These are phyloP conservation scores for Cephus cinctus DNA, from an alignment of 1,140 invertebrate species.

Conservation along the genomic window DNA sequence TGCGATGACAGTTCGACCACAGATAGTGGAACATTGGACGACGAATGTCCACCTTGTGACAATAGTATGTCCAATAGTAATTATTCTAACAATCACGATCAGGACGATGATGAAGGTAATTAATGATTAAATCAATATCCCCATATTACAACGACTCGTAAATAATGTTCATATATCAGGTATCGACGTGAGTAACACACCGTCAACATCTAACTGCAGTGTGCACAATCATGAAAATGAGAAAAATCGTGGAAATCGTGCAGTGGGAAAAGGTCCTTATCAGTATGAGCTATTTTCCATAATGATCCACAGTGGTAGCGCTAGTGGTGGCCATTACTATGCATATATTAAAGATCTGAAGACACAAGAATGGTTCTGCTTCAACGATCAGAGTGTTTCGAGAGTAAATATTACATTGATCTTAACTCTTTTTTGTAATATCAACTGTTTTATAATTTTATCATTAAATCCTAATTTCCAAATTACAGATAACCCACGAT, in stretches of 20 bases:
- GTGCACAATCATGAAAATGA: conserved; percentile 52
- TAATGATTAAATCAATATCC: background rate
- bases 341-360: conserved; percentile 90
- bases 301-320: conserved; percentile 92
- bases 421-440: conserved; percentile 3
- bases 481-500: conserved; percentile 70
- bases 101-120: conserved; percentile 54
- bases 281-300: conserved; percentile 89
- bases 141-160: conserved; percentile 5
- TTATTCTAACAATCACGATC: conserved; percentile 41
- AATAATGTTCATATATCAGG: conserved; percentile 34
- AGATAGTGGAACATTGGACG: conserved; percentile 69
- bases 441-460: background rate
- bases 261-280: conserved; percentile 66
- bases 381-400: conserved; percentile 77
- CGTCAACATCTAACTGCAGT: conserved; percentile 36
- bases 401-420: conserved; percentile 49
- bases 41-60: conserved; percentile 60
- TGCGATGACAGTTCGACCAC: conserved; percentile 70
- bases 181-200: conserved; percentile 63
- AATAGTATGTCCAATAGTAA: conserved; percentile 38
- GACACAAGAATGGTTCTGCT: conserved; percentile 77
- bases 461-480: background rate
- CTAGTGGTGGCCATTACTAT: conserved; percentile 91
- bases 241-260: conserved; percentile 52